phyloP scores from a whole-genome alignment of 2,113 vertebrate genomes.

The Eclectus roratus region DNA sequence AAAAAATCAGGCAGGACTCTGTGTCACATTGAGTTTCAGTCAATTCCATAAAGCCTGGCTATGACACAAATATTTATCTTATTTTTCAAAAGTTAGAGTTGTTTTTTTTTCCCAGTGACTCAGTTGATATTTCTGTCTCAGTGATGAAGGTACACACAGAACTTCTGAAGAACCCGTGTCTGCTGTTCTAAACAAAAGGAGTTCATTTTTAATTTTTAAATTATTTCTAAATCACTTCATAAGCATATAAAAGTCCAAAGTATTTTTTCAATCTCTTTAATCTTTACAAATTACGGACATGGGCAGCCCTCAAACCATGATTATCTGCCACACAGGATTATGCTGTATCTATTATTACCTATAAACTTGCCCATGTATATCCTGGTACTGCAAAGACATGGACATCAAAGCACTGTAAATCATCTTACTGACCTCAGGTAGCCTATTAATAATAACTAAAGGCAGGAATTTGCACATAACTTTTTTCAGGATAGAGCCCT shows the following conservation, averaged over 20 bases:
- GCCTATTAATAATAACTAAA: background rate
- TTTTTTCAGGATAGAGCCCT: background rate
- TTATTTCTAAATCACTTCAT: background rate
- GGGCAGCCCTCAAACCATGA: background rate
- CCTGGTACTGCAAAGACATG: background rate
- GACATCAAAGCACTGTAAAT: background rate
- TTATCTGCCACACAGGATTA: background rate
- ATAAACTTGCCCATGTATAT: background rate
- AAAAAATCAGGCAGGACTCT: background rate
- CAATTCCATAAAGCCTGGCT: conserved; percentile 1
- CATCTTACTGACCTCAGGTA: background rate
- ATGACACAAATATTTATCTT: background rate
- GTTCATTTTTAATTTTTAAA: background rate
- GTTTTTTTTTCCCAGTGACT: background rate
- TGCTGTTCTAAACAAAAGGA: background rate
- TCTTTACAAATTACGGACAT: background rate
- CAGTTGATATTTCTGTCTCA: background rate
- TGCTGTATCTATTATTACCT: background rate
- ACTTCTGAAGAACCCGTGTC: background rate
- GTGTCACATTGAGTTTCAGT: background rate
- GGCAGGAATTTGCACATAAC: background rate
- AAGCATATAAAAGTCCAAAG: background rate
- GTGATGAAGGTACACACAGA: background rate
- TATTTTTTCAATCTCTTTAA: background rate
- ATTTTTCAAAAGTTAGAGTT: background rate